Evolutionary conservation across 2,797 vertebrate species (phyloP), one percentile per base, ranked within the genome.

Genomic region (Neomorphus geoffroyi): DNA sequence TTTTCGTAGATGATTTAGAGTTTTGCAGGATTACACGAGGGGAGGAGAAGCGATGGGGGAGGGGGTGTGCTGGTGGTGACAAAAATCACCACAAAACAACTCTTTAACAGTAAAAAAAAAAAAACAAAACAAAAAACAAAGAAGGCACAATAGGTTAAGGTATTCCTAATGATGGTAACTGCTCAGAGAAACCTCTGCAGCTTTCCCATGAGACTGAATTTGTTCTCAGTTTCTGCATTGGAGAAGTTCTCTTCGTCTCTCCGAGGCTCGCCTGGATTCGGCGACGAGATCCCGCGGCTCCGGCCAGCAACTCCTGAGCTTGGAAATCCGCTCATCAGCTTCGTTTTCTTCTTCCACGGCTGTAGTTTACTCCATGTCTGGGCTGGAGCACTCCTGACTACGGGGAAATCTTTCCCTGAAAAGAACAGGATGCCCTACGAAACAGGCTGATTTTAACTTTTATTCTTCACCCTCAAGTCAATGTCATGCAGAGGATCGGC

Each of bases 21-120:
- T 48, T 87, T 92, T 90, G 11, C 51, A 83, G 43, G 48, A 65
- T 89, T 96, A 78, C n/a, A 35, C 54, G 43, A 13, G 37, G 16
- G n/a, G n/a, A 66, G 22, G 11, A 72, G 41, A 41, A 66, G 17
- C 22, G 45, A 18, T 7, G 46, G 65, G 11, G 28, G 19, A 18
- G 23, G 41, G 39, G 39, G 39, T 10, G 39, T 41, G 14, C 14
- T 10, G 39, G 14, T 10, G 10, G 39, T 1, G 9, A 69, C 24
- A 53, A 69, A 88, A 95, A 28, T 87, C 50, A 72, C 19, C 0
- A 1, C 32, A 75, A 86, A 58, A 1, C 17, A 81, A 45, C 28
- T 1, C 5, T 46, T 39, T 41, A 77, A 27, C 15, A 17, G 22
- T 23, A 2, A 30, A 56, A 64, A 46, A 61, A 60, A 57, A 64